A percentile compares a stretch with the other conserved stretches of the same genome.
phyloP scores from a whole-genome alignment of 1,140 invertebrate genomes.

The Trissolcus basalis region DNA sequence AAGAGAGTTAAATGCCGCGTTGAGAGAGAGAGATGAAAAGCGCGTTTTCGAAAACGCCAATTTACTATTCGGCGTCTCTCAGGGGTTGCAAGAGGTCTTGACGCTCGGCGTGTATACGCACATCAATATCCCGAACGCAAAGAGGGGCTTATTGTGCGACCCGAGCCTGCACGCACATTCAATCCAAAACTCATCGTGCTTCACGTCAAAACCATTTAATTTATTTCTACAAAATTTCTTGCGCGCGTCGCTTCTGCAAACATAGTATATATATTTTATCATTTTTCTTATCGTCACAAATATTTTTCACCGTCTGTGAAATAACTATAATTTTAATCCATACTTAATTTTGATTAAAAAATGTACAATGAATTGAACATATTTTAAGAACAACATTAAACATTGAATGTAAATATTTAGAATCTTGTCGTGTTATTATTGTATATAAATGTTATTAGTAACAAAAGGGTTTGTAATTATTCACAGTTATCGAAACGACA shows the following conservation, averaged over 20 bases:
- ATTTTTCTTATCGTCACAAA: too few species aligned
- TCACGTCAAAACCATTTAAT: slow-evolving; percentile 44
- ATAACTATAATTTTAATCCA: too few species aligned
- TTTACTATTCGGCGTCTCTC: slow-evolving; percentile 53
- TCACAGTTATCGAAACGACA: too few species aligned
- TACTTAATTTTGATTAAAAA: too few species aligned
- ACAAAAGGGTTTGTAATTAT: too few species aligned
- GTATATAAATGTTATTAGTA: too few species aligned
- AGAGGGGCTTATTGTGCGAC: slow-evolving; percentile 41
- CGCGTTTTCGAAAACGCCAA: slow-evolving; percentile 67
- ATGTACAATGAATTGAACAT: too few species aligned
- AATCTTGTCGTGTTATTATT: too few species aligned
- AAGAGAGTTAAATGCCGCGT: slow-evolving; percentile 50
- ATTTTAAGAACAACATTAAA: too few species aligned
- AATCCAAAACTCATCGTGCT: slow-evolving; percentile 28
- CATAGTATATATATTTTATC: too few species aligned
- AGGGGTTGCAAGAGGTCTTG: slow-evolving; percentile 50
- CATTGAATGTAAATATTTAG: too few species aligned
- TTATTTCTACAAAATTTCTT: slow-evolving; percentile 27
- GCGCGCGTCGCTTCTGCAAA: slow-evolving; percentile 2
- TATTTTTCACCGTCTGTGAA: too few species aligned
- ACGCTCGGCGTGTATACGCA: slow-evolving; percentile 28
- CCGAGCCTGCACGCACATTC: slow-evolving; percentile 17
- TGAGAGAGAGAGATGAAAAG: slow-evolving; percentile 20
- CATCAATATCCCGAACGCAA: slow-evolving; percentile 29